Percentiles rank a stretch among this genome's conserved stretches.
phyloP scores from a whole-genome alignment of 2,797 vertebrate genomes.

The Eulemur coronatus region DNA sequence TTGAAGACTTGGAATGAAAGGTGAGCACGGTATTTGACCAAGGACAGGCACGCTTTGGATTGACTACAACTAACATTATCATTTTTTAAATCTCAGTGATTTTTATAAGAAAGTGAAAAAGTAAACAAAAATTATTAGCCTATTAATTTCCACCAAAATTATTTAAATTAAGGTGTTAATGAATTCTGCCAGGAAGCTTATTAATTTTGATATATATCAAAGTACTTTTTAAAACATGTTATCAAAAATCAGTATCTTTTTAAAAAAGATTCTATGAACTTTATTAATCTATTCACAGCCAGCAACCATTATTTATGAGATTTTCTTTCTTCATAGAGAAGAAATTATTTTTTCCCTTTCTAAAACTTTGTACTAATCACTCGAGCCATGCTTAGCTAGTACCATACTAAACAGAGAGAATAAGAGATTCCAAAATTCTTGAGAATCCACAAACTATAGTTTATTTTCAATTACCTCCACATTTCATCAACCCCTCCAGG shows the following conservation, averaged over 20 bases:
- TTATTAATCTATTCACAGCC: background rate
- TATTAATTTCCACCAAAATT: background rate
- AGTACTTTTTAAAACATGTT: background rate
- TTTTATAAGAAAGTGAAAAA: background rate
- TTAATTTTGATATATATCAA: slow-evolving; percentile 15
- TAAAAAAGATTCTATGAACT: background rate
- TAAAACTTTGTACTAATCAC: background rate
- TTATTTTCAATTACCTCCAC: background rate
- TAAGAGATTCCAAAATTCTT: background rate
- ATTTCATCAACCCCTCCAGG: background rate
- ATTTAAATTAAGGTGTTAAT: background rate
- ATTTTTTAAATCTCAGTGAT: background rate
- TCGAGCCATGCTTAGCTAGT: background rate
- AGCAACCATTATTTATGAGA: background rate
- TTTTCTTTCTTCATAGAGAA: background rate
- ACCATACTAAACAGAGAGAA: background rate
- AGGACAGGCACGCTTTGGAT: background rate
- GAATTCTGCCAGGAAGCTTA: background rate
- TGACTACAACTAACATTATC: background rate
- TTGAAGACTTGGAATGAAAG: background rate
- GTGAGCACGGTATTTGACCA: background rate
- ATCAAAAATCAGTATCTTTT: background rate
- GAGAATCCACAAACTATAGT: background rate
- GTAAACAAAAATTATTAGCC: background rate
- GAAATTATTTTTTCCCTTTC: background rate